A percentile compares a stretch with the other conserved stretches of the same genome.
Evolutionary conservation across 2,888 invertebrate genomes (phyloP).

Genomic region (Biston stratarius): DNA sequence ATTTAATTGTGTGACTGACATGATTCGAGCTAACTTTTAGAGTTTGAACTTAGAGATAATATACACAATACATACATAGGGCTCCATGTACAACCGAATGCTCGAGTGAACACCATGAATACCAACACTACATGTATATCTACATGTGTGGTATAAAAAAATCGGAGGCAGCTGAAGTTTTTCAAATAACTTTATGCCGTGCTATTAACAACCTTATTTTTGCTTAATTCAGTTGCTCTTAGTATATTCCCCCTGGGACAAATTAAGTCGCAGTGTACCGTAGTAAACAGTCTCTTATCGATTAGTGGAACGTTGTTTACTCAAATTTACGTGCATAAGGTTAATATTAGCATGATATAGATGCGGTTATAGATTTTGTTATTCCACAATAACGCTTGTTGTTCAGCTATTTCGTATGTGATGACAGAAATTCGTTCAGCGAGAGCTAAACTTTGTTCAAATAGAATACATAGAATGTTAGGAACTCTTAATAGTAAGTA

Average conservation of each 20-base stretch:
- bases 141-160: no score
- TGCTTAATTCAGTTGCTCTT: not conserved
- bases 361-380: not conserved
- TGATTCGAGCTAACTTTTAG: no score
- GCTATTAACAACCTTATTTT: slow-evolving; percentile 4
- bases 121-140: no score
- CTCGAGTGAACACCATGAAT: no score
- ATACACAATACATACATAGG: no score
- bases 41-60: no score
- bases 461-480: no score
- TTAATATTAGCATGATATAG: slow-evolving; percentile 6
- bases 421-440: not conserved
- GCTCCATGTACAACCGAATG: no score
- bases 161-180: no score
- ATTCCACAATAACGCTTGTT: not conserved
- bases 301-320: slow-evolving; percentile 24
- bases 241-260: not conserved
- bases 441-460: no score
- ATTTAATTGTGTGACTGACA: no score
- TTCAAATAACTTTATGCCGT: not conserved
- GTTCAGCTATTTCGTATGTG: not conserved
- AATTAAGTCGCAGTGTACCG: slow-evolving; percentile 16
- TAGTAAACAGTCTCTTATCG: slow-evolving; percentile 28
- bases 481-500: no score
- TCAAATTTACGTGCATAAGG: slow-evolving; percentile 16